Percentiles rank a stretch among this genome's conserved stretches.
Evolutionary conservation across 2,888 invertebrate genomes (phyloP).

Genomic region (Xestia sexstrigata): DNA sequence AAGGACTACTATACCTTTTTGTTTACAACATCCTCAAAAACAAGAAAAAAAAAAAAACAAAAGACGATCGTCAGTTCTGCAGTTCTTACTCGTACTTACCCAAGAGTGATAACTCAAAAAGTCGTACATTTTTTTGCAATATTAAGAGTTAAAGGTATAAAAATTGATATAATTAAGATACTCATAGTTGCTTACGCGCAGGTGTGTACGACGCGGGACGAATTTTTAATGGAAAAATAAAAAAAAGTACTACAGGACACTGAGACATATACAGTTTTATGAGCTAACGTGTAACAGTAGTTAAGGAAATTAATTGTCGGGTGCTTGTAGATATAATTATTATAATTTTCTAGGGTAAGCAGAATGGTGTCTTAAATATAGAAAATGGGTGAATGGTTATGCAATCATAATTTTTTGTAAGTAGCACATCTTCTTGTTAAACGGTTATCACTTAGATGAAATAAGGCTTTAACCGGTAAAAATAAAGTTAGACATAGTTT

Average conservation of each 20-base stretch:
- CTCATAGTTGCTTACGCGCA: conserved; percentile 76
- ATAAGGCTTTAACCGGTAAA: not conserved
- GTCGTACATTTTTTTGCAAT: conserved; percentile 45
- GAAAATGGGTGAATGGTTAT: conserved; percentile 17
- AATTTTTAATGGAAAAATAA: conserved; percentile 67
- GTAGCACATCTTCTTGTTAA: not conserved
- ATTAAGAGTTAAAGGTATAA: conserved; percentile 60
- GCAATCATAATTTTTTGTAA: conserved; percentile 1
- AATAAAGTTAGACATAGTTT: not conserved
- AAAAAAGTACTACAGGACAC: conserved; percentile 41
- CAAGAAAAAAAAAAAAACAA: not conserved
- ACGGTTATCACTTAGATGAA: conserved; percentile 1
- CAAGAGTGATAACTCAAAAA: conserved; percentile 42
- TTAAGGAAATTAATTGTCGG: conserved; percentile 55
- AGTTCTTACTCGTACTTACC: not conserved
- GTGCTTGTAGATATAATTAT: conserved; percentile 39
- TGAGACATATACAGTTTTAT: conserved; percentile 43
- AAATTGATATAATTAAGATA: conserved; percentile 78
- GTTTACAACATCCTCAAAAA: not conserved
- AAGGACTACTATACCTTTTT: not conserved
- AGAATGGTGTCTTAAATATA: conserved; percentile 33
- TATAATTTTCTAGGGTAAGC: conserved; percentile 33
- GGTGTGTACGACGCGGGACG: conserved; percentile 69
- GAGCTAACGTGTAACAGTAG: conserved; percentile 49
- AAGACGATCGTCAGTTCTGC: not conserved